phyloP scores from a whole-genome alignment of 92 coral and sea anemone genomes.

The Ricordea florida region DNA sequence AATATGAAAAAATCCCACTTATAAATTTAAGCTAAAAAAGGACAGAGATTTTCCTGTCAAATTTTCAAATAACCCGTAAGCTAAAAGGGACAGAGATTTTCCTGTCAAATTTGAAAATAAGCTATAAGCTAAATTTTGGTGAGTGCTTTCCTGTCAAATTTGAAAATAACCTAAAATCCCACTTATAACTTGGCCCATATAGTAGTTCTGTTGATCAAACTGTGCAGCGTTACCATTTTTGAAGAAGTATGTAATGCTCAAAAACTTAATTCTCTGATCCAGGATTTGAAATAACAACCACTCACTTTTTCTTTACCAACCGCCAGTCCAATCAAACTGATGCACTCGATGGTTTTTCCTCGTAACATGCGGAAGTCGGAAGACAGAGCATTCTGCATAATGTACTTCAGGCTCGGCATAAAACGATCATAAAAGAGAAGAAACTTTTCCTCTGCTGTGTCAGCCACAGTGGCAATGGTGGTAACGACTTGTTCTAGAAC shows the following conservation, averaged over 20 bases:
- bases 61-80: too few species aligned
- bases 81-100: too few species aligned
- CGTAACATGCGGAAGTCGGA: constrained; percentile 87
- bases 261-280: too few species aligned
- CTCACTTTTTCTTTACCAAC: constrained; percentile 95
- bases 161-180: too few species aligned
- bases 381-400: constrained; percentile 91
- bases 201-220: too few species aligned
- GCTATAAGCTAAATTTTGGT: too few species aligned
- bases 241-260: not conserved
- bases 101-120: too few species aligned
- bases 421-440: constrained; percentile 90
- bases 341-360: constrained; percentile 97
- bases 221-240: not conserved
- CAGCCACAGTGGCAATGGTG: constrained; percentile 96
- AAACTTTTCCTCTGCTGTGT: constrained; percentile 97
- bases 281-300: not conserved
- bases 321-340: constrained; percentile 97
- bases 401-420: constrained; percentile 93
- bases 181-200: too few species aligned
- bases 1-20: too few species aligned
- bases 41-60: too few species aligned
- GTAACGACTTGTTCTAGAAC: constrained; percentile 97
- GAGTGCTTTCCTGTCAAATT: too few species aligned
- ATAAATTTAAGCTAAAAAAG: too few species aligned